A percentile compares a stretch with the other conserved stretches of the same genome.
Evolutionary conservation across 1,140 invertebrate species (phyloP).

Genomic region (Neodiprion fabricii): DNA sequence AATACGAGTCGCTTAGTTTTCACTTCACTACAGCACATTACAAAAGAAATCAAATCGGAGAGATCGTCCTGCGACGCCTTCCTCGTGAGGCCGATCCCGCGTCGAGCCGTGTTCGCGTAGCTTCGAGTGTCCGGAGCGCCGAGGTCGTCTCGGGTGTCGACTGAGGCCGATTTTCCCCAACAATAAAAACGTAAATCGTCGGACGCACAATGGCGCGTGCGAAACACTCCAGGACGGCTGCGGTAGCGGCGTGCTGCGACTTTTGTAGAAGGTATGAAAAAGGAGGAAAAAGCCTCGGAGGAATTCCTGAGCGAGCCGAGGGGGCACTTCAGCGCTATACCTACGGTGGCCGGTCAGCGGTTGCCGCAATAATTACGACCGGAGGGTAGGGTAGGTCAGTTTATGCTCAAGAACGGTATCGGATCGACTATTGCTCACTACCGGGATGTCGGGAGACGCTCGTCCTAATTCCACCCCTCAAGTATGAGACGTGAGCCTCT

Average conservation of each 20-base stretch:
- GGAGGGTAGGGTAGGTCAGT: not conserved
- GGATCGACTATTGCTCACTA: not conserved
- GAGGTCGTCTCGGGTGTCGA: not conserved
- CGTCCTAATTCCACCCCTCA: not conserved
- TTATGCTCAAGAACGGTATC: not conserved
- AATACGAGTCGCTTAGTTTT: no score
- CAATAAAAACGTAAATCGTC: not conserved
- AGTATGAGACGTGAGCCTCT: not conserved
- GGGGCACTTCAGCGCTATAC: not conserved
- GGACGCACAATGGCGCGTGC: not conserved
- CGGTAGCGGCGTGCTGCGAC: not conserved
- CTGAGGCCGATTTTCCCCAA: not conserved
- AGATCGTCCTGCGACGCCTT: no score
- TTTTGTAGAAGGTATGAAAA: not conserved
- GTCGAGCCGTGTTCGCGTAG: no score
- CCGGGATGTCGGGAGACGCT: not conserved
- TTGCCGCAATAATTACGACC: slow-evolving; percentile 1
- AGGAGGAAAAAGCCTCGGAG: not conserved
- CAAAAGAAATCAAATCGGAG: no score
- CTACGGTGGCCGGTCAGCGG: not conserved
- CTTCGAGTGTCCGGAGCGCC: no score
- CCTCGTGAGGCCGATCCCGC: no score
- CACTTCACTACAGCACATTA: no score
- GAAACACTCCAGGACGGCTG: not conserved
- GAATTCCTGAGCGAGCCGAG: not conserved